Evolutionary conservation across 2,797 vertebrate species (phyloP).

Genomic region (Acipenser oxyrinchus): DNA sequence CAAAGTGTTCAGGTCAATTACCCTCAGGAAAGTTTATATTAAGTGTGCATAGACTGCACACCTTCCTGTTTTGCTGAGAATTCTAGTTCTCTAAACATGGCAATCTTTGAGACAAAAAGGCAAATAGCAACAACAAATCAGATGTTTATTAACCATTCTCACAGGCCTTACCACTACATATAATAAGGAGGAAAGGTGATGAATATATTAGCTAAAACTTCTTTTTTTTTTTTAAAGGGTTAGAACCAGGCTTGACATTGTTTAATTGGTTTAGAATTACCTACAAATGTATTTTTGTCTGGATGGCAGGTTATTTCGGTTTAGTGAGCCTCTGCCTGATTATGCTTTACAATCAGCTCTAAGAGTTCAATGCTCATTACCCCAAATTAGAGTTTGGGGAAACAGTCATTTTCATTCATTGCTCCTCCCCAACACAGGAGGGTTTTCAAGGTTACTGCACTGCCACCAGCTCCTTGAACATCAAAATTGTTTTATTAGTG

Average conservation of each 20-base stretch:
- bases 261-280: slow-evolving; percentile 56
- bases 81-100: slow-evolving; percentile 30
- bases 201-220: neutral
- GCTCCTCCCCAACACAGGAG: too few species aligned
- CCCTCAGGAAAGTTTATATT: slow-evolving; percentile 67
- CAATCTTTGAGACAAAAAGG: slow-evolving; percentile 31
- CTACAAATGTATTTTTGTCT: slow-evolving; percentile 61
- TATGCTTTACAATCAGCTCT: slow-evolving; percentile 50
- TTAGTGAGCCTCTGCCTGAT: slow-evolving; percentile 51
- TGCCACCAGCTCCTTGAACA: slow-evolving; percentile 40
- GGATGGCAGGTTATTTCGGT: slow-evolving; percentile 32
- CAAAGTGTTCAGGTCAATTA: slow-evolving; percentile 71
- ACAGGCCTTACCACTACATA: neutral
- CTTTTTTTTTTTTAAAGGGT: too few species aligned
- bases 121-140: slow-evolving; percentile 57
- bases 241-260: slow-evolving; percentile 16
- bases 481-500: slow-evolving; percentile 37
- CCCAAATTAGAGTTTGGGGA: slow-evolving; percentile 64
- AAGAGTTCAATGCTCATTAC: slow-evolving; percentile 53
- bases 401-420: slow-evolving; percentile 47
- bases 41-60: slow-evolving; percentile 60
- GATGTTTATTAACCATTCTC: neutral
- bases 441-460: slow-evolving; percentile 50
- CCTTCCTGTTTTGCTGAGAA: slow-evolving; percentile 53
- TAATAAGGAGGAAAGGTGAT: neutral